phyloP scores from a whole-genome alignment of 2,888 invertebrate genomes.

The Aelia acuminata region DNA sequence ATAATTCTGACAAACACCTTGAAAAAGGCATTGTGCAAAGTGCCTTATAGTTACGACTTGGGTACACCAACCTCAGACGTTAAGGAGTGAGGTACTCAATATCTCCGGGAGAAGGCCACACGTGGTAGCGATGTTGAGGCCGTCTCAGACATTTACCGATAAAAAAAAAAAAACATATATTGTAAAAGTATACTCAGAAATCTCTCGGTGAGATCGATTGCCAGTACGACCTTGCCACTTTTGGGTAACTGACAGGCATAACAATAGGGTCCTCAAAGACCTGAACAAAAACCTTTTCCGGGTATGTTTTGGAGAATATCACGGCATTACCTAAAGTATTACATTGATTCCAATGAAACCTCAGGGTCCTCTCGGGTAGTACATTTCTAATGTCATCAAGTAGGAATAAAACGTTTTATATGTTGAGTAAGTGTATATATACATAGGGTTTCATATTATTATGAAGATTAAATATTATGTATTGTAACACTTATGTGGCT shows the following conservation, averaged over 20 bases:
- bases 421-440: no score
- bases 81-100: background rate
- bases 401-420: background rate
- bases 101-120: background rate
- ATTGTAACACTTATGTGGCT: no score
- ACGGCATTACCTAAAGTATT: background rate
- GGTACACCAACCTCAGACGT: background rate
- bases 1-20: no score
- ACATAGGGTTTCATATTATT: no score
- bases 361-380: background rate
- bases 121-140: background rate
- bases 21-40: no score
- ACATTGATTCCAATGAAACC: background rate
- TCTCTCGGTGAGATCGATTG: background rate
- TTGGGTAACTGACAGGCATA: background rate
- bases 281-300: slow-evolving; percentile 18
- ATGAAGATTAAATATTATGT: no score
- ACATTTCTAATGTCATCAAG: background rate
- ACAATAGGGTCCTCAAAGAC: background rate
- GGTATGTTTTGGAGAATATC: slow-evolving; percentile 18
- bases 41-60: no score
- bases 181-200: background rate
- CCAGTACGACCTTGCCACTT: background rate
- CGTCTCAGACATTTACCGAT: background rate
- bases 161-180: slow-evolving; percentile 1